phyloP scores from a whole-genome alignment of 2,888 invertebrate species.

The Pantelozetes paolii region DNA sequence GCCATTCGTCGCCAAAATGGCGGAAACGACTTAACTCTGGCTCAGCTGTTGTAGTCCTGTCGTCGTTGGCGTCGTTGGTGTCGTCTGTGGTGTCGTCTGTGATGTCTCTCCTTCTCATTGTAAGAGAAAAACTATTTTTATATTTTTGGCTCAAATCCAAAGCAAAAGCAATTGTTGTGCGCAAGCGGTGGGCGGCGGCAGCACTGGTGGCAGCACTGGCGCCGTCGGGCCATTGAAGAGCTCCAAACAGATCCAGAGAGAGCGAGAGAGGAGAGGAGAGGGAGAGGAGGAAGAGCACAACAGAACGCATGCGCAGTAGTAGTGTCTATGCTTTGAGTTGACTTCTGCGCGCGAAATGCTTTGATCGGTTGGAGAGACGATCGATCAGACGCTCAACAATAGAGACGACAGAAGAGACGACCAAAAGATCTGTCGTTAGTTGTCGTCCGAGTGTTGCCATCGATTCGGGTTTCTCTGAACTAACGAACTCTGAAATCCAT shows the following conservation, averaged over 20 bases:
- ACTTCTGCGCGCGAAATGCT: neutral
- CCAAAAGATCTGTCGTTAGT: neutral
- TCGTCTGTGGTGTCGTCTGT: neutral
- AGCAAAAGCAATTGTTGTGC: neutral
- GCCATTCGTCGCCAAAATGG: conserved; percentile 33
- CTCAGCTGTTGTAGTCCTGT: neutral
- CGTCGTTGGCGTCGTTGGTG: neutral
- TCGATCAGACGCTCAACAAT: conserved; percentile 20
- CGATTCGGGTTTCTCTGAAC: conserved; percentile 32
- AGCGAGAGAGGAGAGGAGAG: too few species aligned
- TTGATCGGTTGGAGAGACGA: neutral
- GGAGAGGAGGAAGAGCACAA: too few species aligned
- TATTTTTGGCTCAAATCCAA: conserved; percentile 10
- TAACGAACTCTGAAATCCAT: neutral
- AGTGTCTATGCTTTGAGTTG: too few species aligned
- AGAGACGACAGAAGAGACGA: too few species aligned
- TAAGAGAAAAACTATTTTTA: neutral
- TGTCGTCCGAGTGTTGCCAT: neutral
- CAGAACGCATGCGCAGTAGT: conserved; percentile 3
- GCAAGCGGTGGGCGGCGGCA: too few species aligned
- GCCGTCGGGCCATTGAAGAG: too few species aligned
- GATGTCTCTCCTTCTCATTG: neutral
- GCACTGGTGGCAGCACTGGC: too few species aligned
- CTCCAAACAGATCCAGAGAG: too few species aligned
- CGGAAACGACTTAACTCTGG: neutral